Evolutionary conservation across 2,797 vertebrate genomes (phyloP), one percentile per base, ranked within the genome.

Genomic region (Onychomys torridus): DNA sequence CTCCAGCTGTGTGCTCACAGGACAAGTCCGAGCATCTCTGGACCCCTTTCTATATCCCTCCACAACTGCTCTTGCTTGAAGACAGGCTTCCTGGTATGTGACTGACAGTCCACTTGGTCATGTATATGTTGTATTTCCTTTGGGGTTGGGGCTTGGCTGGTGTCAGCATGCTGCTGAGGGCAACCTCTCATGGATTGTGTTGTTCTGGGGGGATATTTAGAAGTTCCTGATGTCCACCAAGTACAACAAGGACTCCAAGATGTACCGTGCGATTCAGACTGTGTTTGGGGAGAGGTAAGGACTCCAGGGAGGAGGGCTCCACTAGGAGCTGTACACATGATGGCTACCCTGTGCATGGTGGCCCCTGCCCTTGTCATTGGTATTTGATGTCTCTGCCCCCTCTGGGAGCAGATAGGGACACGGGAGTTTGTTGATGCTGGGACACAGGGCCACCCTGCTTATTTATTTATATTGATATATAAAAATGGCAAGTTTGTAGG

Each of bases 161-260:
- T 52, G 12, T 65, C 32, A 13, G 12, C 23, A 23, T 27, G 63
- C 63, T 49, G 27, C 63, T 52, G 11, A 49, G 3, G 10, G 52
- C 3, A 12, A 4, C 63, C 52, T n/a, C 71, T 94, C 40, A 6
- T 0, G 37, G 57, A 86, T 79, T 71, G 96, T 6, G 29, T 23
- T 84, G 87, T 1, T 21, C 75, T 92, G 92, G 34, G 61, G 91
- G 93, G 77, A 0, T 93, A 95, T 98, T 97, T 97, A 99, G 99
- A 99, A 99, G 96, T 98, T 99, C 97, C 96, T 99, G 98, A 99
- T 99, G 99, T 99, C 99, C 17, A 90, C 99, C 75, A 99, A 99
- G 96, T 99, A 99, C 96, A 98, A 98, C 37, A 99, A 99, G 98
- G 99, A 99, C 88, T 97, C 34, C 0, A 65, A 96, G 0, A 69